Evolutionary conservation across 2,113 vertebrate genomes (phyloP), one percentile per base, ranked within the genome.

Genomic region (Phycodurus eques): DNA sequence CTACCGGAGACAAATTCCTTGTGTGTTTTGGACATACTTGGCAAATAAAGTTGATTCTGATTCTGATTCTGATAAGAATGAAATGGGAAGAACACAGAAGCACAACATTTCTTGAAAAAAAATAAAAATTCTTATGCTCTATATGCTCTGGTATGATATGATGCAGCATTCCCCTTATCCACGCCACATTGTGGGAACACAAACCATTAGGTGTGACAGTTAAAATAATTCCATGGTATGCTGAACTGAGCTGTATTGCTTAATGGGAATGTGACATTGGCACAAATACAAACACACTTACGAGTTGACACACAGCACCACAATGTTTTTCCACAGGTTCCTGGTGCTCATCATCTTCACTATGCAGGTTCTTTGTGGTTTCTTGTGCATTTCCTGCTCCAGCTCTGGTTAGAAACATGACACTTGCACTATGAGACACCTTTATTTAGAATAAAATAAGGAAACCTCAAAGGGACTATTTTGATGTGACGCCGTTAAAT

Each of bases 291-390:
- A 73, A 56, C 31, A 9, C 72, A 98, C 97, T 98, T 93, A 99
- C 98, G 98, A 99, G 91, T 98, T 99, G 77, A 99, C 95, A 84
- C 98, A 99, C 68, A 99, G 87, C 33, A 99, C 98, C 53, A 99
- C 95, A 0, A 98, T 98, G 93, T 98, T 98, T 83, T 98, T 98
- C 98, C 98, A 99, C 87, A 99, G 92, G 91, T 98, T 99, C 75
- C 98, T 94, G 27, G 97, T 98, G 72, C 95, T 94, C 86, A 95
- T 95, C 89, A 99, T 94, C 90, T 96, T 96, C 64, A 98, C 92
- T 27, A 99, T 94, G 88, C 96, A 98, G 74, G 93, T 95, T 86
- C 95, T 95, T 89, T 94, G 94, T 0, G 96, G 95, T 63, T 93
- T 95, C 88, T 93, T 93, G 79, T 92, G 84, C 19, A 98, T 93